Base-by-base conservation (phyloP, 2,888 invertebrate genomes). In the Drosophila buzzatii region DNA sequence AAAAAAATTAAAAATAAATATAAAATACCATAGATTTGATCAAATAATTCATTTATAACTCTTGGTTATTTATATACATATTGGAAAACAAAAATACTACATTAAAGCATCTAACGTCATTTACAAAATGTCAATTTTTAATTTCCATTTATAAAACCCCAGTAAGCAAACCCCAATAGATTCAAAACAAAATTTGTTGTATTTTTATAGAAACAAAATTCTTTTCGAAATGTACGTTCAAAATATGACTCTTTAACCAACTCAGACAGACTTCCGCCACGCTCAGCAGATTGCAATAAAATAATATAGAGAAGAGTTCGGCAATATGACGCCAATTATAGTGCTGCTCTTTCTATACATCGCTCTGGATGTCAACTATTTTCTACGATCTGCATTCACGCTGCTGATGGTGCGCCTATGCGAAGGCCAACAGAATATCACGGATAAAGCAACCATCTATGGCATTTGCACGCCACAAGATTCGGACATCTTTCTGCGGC, bases 391-490 rank as follows among this genome's bases (percentile, higher is more conserved):
- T 62, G 93, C 31, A 6, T 33, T 52, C 14, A 61, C n/a, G 2
- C 0, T 94, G 20, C 95, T 96, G 73, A 96, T 96, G 0, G 94
- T 96, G 18, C 94, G 95, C 81, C 84, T 96, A 41, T 96, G 96
- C 73, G 95, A 95, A 90, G 95, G 95, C 90, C 96, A 95, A 91
- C 94, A 94, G 79, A 95, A 95, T 80, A 92, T 96, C 62, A 95
- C 95, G 77, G 96, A 97, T 42, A 94, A 94, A 0, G 96, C 96
- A 0, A 94, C 95, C 57, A 95, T 96, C 92, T 96, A 96, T 85
- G 96, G 96, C 18, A 94, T 97, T 55, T 97, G 97, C 85, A 96
- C 96, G 9, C 96, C 97, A 0, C 96, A 97, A 91, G 98, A 98
- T 92, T 95, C 97, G 60, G 98, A 98, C 90, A 95, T 97, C 71